phyloP scores from a whole-genome alignment of 2,888 invertebrate genomes.

The Cenopis cana region DNA sequence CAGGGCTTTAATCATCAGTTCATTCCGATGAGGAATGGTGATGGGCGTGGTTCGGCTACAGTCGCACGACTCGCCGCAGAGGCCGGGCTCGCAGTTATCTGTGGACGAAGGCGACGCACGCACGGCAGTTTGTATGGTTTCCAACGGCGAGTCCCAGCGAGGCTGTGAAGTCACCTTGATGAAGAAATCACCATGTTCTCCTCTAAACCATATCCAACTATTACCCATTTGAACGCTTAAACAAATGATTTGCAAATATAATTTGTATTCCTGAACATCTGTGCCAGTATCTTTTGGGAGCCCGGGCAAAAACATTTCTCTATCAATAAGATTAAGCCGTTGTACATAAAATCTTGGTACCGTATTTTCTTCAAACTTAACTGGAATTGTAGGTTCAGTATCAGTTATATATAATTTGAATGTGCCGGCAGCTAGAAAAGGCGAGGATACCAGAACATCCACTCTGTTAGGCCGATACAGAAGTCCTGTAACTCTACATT shows the following conservation, averaged over 20 bases:
- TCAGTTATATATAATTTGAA: conserved; percentile 68
- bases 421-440: conserved; percentile 59
- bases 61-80: conserved; percentile 75
- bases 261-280: conserved; percentile 65
- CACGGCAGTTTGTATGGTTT: conserved; percentile 67
- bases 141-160: conserved; percentile 73
- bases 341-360: conserved; percentile 65
- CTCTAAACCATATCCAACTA: conserved; percentile 76
- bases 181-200: conserved; percentile 74
- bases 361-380: conserved; percentile 56
- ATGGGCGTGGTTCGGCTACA: conserved; percentile 72
- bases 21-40: conserved; percentile 74
- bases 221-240: conserved; percentile 70
- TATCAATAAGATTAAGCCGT: conserved; percentile 71
- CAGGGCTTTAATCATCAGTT: conserved; percentile 71
- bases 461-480: conserved; percentile 74
- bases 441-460: conserved; percentile 69
- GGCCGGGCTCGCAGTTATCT: conserved; percentile 73
- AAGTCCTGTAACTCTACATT: conserved; percentile 74
- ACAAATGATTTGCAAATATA: conserved; percentile 72
- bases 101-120: conserved; percentile 70
- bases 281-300: conserved; percentile 64
- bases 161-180: conserved; percentile 72
- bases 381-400: conserved; percentile 68
- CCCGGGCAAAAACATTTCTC: conserved; percentile 64